phyloP scores from a whole-genome alignment of 2,888 invertebrate genomes.

The Strigamia maritima region DNA sequence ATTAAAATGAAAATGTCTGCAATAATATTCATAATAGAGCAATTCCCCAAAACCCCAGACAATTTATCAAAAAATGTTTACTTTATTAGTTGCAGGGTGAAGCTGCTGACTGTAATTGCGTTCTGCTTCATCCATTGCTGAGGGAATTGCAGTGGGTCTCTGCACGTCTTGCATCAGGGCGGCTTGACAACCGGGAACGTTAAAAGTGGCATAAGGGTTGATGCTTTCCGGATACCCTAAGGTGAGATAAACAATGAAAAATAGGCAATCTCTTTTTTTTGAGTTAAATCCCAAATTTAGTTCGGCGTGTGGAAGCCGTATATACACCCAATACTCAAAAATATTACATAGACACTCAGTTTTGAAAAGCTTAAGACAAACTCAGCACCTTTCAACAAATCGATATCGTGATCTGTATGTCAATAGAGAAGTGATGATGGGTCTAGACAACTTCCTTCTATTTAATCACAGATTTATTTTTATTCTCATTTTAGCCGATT shows the following conservation, averaged over 20 bases:
- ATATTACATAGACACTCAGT: too few species aligned
- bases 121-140: constrained; percentile 26
- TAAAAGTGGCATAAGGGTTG: constrained; percentile 38
- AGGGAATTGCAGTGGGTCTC: not conserved
- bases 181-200: constrained; percentile 36
- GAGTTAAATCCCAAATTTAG: not conserved
- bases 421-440: too few species aligned
- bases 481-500: too few species aligned
- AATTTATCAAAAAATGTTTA: not conserved
- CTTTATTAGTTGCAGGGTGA: not conserved
- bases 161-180: constrained; percentile 17
- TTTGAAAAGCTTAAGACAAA: too few species aligned
- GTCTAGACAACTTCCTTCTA: too few species aligned
- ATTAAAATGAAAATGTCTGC: not conserved
- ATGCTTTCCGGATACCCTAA: constrained; percentile 36
- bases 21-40: not conserved
- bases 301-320: not conserved
- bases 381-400: too few species aligned
- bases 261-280: not conserved
- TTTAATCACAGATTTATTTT: too few species aligned
- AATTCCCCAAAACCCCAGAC: not conserved
- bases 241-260: not conserved
- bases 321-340: too few species aligned
- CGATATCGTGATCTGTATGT: too few species aligned
- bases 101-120: constrained; percentile 17